Evolutionary conservation across 2,113 vertebrate genomes (phyloP), one percentile per base, ranked within the genome.

Genomic region (Siniperca knerii): DNA sequence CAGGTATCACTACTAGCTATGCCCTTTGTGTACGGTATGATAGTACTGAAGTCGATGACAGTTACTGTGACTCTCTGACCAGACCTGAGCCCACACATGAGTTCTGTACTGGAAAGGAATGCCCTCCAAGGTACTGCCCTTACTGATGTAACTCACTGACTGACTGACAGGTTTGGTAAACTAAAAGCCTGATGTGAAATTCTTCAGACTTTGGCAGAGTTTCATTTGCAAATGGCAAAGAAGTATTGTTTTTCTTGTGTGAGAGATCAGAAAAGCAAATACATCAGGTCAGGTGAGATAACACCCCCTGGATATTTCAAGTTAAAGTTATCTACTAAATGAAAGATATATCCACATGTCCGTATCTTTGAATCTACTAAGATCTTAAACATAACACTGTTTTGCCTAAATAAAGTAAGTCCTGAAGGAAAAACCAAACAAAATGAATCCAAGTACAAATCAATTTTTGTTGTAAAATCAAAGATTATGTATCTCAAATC

Each of bases 101-200:
- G 72, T 97, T 97, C 84, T 98, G 97, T 86, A 93, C 95, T 0
- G 97, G 97, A 57, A 96, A 97, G 84, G 97, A 97, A 2, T 98
- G 97, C 83, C 96, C 95, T 77, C 96, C 97, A 8, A 96, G 97
- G 97, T 97, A 87, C 92, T 91, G 54, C 9, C 11, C 20, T 21
- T 0, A 50, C 48, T 57, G 1, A n/a, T 64, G 10, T 66, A 64
- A 35, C 21, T 64, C 1, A 21, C 33, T 70, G 15, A 21, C 29
- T 33, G 35, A 20, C 11, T 50, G 6, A 50, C 50, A 2, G 61
- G 1, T 62, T 64, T 9, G 18, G 21, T 52, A 2, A 35, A 37
- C 46, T 54, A 13, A 35, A 70, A 23, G 8, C 11, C 37, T 42
- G 21, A 42, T n/a, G 37, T 8, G 37, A 12, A 44, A 16, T 2